phyloP scores from a whole-genome alignment of 2,797 vertebrate genomes.

The Bufotes viridis region DNA sequence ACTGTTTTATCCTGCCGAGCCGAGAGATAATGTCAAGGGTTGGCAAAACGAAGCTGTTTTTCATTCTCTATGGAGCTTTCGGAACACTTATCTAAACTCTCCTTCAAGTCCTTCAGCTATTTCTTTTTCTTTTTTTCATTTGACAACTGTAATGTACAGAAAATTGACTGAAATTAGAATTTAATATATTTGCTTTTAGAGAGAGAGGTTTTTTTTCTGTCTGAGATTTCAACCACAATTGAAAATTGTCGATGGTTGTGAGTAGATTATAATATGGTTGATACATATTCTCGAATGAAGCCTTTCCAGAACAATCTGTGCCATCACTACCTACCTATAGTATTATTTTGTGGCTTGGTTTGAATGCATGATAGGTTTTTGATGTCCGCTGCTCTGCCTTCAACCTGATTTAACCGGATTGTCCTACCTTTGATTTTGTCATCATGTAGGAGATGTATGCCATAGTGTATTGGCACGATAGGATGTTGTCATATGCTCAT shows the following conservation, averaged over 20 bases:
- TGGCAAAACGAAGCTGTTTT: slow-evolving; percentile 56
- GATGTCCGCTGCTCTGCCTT: too few relatives aligned
- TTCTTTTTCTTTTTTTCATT: slow-evolving; percentile 28
- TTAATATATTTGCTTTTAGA: slow-evolving; percentile 36
- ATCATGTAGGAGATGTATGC: background rate
- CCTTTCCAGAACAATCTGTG: background rate
- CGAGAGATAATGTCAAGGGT: slow-evolving; percentile 61
- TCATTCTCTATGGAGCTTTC: slow-evolving; percentile 18
- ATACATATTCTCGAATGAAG: background rate
- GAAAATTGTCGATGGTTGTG: background rate
- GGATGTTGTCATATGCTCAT: background rate
- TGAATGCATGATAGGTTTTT: background rate
- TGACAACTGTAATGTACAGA: slow-evolving; percentile 42
- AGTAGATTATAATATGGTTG: background rate
- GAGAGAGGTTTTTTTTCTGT: background rate
- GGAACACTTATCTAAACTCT: slow-evolving; percentile 41
- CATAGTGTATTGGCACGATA: background rate
- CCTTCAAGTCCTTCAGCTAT: slow-evolving; percentile 49
- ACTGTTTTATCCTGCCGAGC: slow-evolving; percentile 66
- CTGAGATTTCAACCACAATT: background rate
- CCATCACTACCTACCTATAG: background rate
- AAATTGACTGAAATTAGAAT: slow-evolving; percentile 40
- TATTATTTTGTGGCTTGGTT: background rate
- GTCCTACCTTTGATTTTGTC: background rate
- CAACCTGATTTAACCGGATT: background rate